Evolutionary conservation across 2,888 invertebrate species (phyloP).

Genomic region (Arctia plantaginis): DNA sequence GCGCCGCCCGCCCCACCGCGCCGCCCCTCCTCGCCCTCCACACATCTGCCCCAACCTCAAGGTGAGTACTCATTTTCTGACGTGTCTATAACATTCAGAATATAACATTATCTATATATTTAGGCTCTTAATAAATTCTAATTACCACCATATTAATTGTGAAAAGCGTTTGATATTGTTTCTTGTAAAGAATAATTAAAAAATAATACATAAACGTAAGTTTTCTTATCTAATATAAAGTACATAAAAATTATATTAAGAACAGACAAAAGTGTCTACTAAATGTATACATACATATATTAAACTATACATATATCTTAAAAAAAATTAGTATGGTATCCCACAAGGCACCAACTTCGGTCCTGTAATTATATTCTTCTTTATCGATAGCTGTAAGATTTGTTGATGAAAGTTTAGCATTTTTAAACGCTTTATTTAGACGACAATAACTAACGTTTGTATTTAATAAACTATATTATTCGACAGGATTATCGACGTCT

Average conservation of each 20-base stretch:
- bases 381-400: background rate
- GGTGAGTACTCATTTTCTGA: conserved; percentile 4
- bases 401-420: no score
- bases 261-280: background rate
- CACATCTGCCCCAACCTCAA: conserved; percentile 21
- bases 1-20: conserved; percentile 34
- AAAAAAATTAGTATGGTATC: no score
- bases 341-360: background rate
- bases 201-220: background rate
- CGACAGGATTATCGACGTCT: conserved; percentile 23
- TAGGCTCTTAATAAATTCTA: background rate
- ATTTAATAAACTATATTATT: background rate
- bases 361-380: background rate
- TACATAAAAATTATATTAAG: background rate
- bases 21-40: conserved; percentile 15
- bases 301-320: no score
- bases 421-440: background rate
- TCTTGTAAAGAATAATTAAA: background rate
- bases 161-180: background rate
- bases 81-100: no score
- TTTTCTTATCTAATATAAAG: background rate
- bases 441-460: background rate
- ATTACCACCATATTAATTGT: no score
- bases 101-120: no score
- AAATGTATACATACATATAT: no score